A percentile compares a stretch with the other conserved stretches of the same genome.
Evolutionary conservation across 2,888 invertebrate species (phyloP).

Genomic region (Drosophila dives): DNA sequence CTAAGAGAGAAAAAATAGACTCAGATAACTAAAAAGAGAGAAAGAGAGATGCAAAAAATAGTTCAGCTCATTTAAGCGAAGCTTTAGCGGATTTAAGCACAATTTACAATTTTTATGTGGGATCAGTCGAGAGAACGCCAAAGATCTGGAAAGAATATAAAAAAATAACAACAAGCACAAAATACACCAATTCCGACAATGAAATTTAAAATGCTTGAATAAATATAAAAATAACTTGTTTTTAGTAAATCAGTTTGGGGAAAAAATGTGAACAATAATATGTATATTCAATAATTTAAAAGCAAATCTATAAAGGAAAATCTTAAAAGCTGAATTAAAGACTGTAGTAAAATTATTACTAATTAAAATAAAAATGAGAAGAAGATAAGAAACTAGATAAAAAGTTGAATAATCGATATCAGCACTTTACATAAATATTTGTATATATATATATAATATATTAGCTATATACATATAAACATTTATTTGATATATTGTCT

Average conservation of each 20-base stretch:
- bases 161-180: neutral
- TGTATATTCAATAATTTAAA: neutral
- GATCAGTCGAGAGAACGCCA: conserved; percentile 2
- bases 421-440: neutral
- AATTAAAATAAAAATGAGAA: neutral
- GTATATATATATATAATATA: too few species aligned
- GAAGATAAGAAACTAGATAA: neutral
- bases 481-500: neutral
- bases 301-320: neutral
- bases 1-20: conserved; percentile 2
- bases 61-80: conserved; percentile 34
- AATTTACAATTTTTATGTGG: conserved; percentile 29
- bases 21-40: neutral
- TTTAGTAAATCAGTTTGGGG: neutral
- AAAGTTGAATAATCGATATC: neutral
- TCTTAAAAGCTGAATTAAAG: neutral
- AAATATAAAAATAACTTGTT: neutral
- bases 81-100: conserved; percentile 34
- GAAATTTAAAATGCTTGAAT: neutral
- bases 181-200: too few species aligned
- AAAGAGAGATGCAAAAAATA: conserved; percentile 9
- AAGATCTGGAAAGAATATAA: neutral
- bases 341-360: neutral
- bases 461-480: neutral
- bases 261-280: neutral